phyloP scores from a whole-genome alignment of 2,113 vertebrate species.

The Limnothrissa miodon region DNA sequence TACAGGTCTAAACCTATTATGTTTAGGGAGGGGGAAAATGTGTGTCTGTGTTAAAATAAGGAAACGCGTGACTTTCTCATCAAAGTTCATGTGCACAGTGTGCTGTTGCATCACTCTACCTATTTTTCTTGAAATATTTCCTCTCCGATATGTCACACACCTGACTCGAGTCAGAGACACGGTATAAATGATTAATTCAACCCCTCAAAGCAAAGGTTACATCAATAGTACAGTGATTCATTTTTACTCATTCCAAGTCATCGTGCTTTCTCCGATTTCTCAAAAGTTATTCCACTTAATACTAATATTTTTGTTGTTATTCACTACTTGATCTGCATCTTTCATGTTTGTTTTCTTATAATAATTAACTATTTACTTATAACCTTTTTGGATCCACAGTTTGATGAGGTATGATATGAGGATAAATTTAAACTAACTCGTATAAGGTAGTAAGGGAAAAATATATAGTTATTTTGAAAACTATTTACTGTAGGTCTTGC shows the following conservation, averaged over 20 bases:
- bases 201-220: conserved; percentile 15
- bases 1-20: not conserved
- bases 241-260: not conserved
- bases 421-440: not conserved
- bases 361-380: not conserved
- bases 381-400: not conserved
- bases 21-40: not conserved
- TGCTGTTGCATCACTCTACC: not conserved
- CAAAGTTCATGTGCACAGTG: not conserved
- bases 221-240: not conserved
- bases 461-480: not conserved
- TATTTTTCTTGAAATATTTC: not conserved
- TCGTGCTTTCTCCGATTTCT: not conserved
- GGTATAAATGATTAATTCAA: conserved; percentile 7
- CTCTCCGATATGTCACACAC: not conserved
- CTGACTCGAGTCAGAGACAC: not conserved
- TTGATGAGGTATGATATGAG: too few relatives aligned
- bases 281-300: not conserved
- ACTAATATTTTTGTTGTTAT: not conserved
- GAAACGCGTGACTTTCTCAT: not conserved
- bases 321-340: not conserved
- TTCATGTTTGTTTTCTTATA: not conserved
- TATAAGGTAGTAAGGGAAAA: not conserved
- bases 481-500: not conserved
- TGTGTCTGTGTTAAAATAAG: not conserved